A percentile compares a stretch with the other conserved stretches of the same genome.
These are phyloP conservation scores for Pseudoatta argentina DNA, from an alignment of 1,140 invertebrate species.

Conservation along the genomic window DNA sequence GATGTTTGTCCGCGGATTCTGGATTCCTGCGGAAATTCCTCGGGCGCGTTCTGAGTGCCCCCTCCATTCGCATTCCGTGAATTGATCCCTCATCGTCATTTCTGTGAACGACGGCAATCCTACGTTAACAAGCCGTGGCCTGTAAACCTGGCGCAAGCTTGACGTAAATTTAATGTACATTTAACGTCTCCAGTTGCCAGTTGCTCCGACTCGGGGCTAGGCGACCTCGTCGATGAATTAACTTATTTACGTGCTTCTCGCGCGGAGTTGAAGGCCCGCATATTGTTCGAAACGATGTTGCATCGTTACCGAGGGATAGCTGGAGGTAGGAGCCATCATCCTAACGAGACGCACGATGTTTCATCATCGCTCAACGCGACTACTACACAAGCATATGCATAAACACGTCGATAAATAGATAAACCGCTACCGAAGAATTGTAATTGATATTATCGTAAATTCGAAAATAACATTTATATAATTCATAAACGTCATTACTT, in stretches of 20 bases:
- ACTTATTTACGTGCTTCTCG: slow-evolving; percentile 53
- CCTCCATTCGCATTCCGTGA: slow-evolving; percentile 40
- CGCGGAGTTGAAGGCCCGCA: slow-evolving; percentile 11
- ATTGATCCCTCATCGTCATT: slow-evolving; percentile 42
- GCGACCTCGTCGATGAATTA: slow-evolving; percentile 51
- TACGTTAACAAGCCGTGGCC: slow-evolving; percentile 36
- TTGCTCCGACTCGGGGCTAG: slow-evolving; percentile 13
- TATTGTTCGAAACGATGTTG: slow-evolving; percentile 48
- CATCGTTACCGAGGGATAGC: slow-evolving; percentile 30
- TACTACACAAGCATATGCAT: not conserved
- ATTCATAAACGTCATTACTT: not conserved
- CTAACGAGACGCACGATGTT: slow-evolving; percentile 53
- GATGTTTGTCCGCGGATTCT: slow-evolving; percentile 40
- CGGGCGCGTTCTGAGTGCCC: slow-evolving; percentile 21
- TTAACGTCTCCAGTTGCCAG: slow-evolving; percentile 41
- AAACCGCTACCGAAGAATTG: slow-evolving; percentile 22
- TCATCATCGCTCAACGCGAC: slow-evolving; percentile 20
- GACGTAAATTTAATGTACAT: slow-evolving; percentile 55
- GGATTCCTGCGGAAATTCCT: slow-evolving; percentile 43
- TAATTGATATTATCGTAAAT: slow-evolving; percentile 10
- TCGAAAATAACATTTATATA: not conserved
- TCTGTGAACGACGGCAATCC: slow-evolving; percentile 21
- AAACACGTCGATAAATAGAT: slow-evolving; percentile 27
- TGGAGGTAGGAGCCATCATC: slow-evolving; percentile 33
- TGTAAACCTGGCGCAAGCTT: slow-evolving; percentile 41